Evolutionary conservation across 2,113 vertebrate genomes (phyloP).

Genomic region (Laticauda laticaudata): DNA sequence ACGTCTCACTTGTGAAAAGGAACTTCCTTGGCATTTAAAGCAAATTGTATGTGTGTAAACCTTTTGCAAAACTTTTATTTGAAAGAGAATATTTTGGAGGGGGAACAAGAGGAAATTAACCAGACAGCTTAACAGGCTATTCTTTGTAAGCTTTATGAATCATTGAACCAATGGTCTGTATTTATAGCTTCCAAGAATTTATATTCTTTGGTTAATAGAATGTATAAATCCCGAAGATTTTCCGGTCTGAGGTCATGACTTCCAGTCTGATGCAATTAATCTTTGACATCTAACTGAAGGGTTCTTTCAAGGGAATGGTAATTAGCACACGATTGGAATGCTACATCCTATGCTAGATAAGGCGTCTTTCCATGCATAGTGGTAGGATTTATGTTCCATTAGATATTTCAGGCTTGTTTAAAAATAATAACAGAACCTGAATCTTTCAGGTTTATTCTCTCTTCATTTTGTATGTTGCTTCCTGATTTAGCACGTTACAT

Average conservation of each 20-base stretch:
- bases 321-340: background rate
- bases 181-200: conserved; percentile 5
- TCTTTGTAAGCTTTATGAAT: background rate
- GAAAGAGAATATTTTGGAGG: background rate
- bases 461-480: background rate
- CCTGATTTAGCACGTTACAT: background rate
- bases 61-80: background rate
- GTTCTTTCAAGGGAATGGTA: background rate
- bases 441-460: background rate
- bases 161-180: background rate
- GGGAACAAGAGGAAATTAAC: conserved; percentile 8
- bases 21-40: background rate
- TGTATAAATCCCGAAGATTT: conserved; percentile 2
- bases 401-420: background rate
- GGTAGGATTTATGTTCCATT: background rate
- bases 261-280: conserved; percentile 20
- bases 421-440: background rate
- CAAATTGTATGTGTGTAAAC: background rate
- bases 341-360: background rate
- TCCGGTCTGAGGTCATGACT: conserved; percentile 9
- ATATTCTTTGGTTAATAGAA: conserved; percentile 7
- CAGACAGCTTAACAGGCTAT: background rate
- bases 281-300: background rate
- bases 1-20: background rate
- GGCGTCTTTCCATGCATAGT: background rate